Percentiles rank a stretch among this genome's conserved stretches.
These are phyloP conservation scores for Pyrocephalus nanus DNA, from an alignment of 2,797 vertebrate species.

Conservation along the genomic window DNA sequence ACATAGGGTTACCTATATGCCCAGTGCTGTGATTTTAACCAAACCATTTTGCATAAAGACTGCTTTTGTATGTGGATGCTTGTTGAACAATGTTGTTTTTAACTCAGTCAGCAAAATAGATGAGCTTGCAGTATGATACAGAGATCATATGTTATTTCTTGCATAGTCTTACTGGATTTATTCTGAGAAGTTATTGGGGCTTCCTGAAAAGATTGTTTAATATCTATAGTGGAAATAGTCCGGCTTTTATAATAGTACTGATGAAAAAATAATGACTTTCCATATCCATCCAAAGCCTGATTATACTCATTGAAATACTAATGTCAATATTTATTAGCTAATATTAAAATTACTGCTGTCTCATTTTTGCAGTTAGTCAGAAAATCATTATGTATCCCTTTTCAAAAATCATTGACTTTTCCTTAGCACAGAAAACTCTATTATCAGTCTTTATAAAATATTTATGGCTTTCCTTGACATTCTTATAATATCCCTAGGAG, in stretches of 20 bases:
- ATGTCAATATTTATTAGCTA: constrained; percentile 62
- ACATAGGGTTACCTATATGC: background rate
- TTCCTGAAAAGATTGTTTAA: constrained; percentile 5
- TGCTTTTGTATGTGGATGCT: background rate
- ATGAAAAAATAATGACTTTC: constrained; percentile 28
- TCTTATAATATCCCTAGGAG: constrained; percentile 48
- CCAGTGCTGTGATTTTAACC: background rate
- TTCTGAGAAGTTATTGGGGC: background rate
- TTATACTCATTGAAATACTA: constrained; percentile 47
- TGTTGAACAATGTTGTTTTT: constrained; percentile 35
- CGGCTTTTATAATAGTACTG: constrained; percentile 7
- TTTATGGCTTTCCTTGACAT: constrained; percentile 50
- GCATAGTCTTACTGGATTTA: background rate
- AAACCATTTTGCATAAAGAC: background rate
- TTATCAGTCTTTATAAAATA: constrained; percentile 64
- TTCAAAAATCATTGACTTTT: constrained; percentile 45
- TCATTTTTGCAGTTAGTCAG: constrained; percentile 48
- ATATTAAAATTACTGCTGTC: constrained; percentile 25
- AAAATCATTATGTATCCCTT: constrained; percentile 50
- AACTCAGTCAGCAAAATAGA: background rate
- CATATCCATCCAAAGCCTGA: background rate
- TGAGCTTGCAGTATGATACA: background rate
- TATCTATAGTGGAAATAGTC: background rate
- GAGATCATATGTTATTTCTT: background rate
- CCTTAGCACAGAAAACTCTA: constrained; percentile 50